phyloP scores from a whole-genome alignment of 1,140 invertebrate genomes.

The Drosophila obscura region DNA sequence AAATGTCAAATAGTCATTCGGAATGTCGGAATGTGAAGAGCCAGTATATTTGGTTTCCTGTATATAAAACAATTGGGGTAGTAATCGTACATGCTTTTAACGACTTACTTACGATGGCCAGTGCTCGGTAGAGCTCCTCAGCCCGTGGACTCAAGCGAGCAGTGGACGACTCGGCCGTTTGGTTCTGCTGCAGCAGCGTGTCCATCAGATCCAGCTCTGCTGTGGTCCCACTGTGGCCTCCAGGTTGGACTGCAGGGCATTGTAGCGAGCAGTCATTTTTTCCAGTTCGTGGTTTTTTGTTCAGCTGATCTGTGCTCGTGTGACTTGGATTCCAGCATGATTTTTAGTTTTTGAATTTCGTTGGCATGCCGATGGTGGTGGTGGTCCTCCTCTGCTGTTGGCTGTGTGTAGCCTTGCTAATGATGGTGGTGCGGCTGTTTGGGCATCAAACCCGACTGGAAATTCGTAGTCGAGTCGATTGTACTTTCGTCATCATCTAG shows the following conservation, averaged over 20 bases:
- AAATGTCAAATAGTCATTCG: no score
- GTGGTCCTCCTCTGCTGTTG: background rate
- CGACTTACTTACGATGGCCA: conserved; percentile 37
- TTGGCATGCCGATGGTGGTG: conserved; percentile 11
- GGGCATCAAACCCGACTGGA: conserved; percentile 56
- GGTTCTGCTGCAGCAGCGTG: conserved; percentile 71
- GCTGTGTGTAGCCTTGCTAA: background rate
- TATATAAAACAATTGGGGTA: conserved; percentile 5
- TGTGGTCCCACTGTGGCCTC: conserved; percentile 81
- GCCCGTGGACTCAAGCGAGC: conserved; percentile 48
- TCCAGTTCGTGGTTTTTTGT: conserved; percentile 85
- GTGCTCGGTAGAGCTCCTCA: conserved; percentile 67
- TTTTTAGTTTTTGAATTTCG: conserved; percentile 65
- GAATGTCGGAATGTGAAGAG: no score
- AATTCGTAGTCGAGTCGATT: conserved; percentile 72
- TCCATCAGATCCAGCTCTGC: conserved; percentile 79
- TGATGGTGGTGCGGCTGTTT: conserved; percentile 26
- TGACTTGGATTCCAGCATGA: conserved; percentile 65
- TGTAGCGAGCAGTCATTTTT: conserved; percentile 84
- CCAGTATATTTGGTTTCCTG: no score
- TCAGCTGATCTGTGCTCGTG: conserved; percentile 67
- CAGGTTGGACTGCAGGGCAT: conserved; percentile 85
- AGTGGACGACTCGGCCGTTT: conserved; percentile 55
- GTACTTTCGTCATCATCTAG: conserved; percentile 86
- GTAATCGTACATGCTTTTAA: conserved; percentile 6